phyloP scores from a whole-genome alignment of 1,140 invertebrate genomes.

The Trichonephila clavata region DNA sequence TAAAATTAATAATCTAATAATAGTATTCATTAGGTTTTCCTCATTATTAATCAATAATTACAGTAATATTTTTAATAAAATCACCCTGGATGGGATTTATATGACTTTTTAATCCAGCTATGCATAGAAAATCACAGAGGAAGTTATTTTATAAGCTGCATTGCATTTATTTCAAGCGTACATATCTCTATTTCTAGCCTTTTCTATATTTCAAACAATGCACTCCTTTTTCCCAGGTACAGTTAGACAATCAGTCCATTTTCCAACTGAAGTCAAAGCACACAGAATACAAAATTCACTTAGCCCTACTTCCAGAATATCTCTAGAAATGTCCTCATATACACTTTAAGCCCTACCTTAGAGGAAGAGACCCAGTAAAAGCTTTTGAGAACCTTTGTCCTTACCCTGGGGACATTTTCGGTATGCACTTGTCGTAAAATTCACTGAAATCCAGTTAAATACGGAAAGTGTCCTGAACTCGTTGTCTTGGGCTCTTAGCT shows the following conservation, averaged over 20 bases:
- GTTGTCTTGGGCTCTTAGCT: neutral
- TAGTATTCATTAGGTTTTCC: too few relatives aligned
- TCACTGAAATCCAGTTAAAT: constrained; percentile 33
- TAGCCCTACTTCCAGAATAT: neutral
- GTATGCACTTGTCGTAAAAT: constrained; percentile 14
- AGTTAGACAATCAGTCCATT: neutral
- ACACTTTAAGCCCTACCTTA: neutral
- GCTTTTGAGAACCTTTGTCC: constrained; percentile 18
- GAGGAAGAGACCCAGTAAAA: neutral
- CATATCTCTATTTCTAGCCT: neutral
- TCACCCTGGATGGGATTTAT: too few relatives aligned
- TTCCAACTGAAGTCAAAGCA: neutral
- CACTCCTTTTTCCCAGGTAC: neutral
- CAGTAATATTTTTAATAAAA: too few relatives aligned
- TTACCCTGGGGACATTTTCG: neutral
- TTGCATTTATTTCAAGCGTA: neutral
- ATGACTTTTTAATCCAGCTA: too few relatives aligned
- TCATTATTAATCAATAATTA: too few relatives aligned
- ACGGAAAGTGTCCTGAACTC: neutral
- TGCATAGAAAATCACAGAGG: neutral
- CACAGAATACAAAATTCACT: neutral
- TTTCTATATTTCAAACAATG: neutral
- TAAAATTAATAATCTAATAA: too few relatives aligned
- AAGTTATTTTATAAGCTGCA: neutral
- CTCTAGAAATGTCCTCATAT: neutral